phyloP scores from a whole-genome alignment of 2,113 vertebrate species.

The Cichladusa arquata region DNA sequence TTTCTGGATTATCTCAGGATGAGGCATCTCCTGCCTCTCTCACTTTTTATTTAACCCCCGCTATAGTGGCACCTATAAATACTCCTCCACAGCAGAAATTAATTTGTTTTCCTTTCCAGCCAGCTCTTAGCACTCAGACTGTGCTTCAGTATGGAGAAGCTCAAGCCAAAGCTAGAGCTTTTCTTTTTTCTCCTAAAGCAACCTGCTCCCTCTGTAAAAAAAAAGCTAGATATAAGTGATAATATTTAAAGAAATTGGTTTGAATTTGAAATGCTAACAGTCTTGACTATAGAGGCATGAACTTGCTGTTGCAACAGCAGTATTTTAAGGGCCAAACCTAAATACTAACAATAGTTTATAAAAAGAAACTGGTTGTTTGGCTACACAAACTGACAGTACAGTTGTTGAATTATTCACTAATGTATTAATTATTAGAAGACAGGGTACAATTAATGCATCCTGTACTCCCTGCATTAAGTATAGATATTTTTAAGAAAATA shows the following conservation, averaged over 20 bases:
- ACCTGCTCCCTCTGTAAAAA: not conserved
- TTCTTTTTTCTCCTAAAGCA: not conserved
- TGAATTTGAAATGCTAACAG: not conserved
- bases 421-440: slow-evolving; percentile 46
- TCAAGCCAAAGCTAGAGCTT: not conserved
- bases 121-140: not conserved
- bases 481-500: slow-evolving; percentile 52
- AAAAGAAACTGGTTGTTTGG: slow-evolving; percentile 58
- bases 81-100: not conserved
- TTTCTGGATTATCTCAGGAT: slow-evolving; percentile 23
- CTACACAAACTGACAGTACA: not conserved
- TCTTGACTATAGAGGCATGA: not conserved
- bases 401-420: slow-evolving; percentile 28
- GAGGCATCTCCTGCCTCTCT: slow-evolving; percentile 7
- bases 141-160: not conserved
- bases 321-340: slow-evolving; percentile 13
- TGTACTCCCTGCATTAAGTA: slow-evolving; percentile 27
- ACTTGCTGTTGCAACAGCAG: not conserved
- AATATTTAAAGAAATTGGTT: not conserved
- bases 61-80: slow-evolving; percentile 16
- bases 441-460: slow-evolving; percentile 46
- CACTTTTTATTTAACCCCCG: slow-evolving; percentile 13
- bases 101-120: not conserved
- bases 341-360: slow-evolving; percentile 43
- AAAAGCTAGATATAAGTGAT: not conserved